Conservation (phyloP, 2,888 invertebrate genomes). For the Morinoia aosen region DNA sequence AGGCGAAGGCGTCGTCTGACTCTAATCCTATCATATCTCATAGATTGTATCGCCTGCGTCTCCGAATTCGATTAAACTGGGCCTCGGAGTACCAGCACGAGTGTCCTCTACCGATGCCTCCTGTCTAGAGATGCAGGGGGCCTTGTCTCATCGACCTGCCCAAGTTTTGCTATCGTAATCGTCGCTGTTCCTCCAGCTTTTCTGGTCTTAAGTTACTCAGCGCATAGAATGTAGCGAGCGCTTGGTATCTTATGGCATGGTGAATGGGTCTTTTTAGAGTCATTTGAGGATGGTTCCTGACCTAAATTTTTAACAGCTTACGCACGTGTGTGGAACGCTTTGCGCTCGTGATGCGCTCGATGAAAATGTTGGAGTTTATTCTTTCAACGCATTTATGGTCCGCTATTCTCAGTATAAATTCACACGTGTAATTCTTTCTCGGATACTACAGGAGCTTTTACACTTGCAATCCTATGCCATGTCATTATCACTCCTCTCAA, state of each 20-base stretch:
- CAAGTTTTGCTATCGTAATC: background rate
- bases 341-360: background rate
- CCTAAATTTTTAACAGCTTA: background rate
- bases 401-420: background rate
- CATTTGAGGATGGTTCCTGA: background rate
- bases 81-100: background rate
- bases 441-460: background rate
- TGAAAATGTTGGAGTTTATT: no score
- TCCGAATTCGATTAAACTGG: slow-evolving; percentile 28
- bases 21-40: slow-evolving; percentile 8
- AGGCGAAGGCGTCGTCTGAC: background rate
- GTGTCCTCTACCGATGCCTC: background rate
- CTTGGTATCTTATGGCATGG: background rate
- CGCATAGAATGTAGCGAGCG: background rate
- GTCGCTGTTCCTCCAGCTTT: background rate
- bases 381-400: background rate
- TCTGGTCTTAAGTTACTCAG: background rate
- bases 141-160: background rate
- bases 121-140: background rate
- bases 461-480: no score
- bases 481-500: no score
- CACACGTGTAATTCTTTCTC: background rate
- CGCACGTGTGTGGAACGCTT: background rate
- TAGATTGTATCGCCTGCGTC: background rate
- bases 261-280: background rate